Evolutionary conservation across 2,888 invertebrate genomes (phyloP).

Genomic region (Eupithecia tripunctaria): DNA sequence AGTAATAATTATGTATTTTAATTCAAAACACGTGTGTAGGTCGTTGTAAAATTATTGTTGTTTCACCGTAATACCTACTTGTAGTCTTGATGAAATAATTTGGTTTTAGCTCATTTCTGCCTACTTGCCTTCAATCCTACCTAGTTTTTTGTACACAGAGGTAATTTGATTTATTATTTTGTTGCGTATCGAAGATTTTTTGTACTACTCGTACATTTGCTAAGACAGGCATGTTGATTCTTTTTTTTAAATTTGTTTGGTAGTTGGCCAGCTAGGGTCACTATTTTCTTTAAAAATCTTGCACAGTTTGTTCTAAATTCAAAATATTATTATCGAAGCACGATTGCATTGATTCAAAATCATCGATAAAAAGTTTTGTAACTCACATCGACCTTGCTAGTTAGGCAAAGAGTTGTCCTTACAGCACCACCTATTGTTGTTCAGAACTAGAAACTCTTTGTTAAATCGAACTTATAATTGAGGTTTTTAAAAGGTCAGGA

Average conservation of each 20-base stretch:
- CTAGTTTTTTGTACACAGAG: neutral
- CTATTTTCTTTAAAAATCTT: neutral
- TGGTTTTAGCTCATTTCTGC: neutral
- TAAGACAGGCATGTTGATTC: neutral
- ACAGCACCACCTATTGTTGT: conserved; percentile 34
- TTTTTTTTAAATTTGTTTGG: neutral
- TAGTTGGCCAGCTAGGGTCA: neutral
- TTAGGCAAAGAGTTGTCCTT: conserved; percentile 27
- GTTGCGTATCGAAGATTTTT: neutral
- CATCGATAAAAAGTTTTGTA: conserved; percentile 17
- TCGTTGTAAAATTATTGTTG: conserved; percentile 53
- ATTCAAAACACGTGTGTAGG: conserved; percentile 55
- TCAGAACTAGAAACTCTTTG: conserved; percentile 39
- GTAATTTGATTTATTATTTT: neutral
- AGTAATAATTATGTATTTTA: conserved; percentile 57
- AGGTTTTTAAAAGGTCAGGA: conserved; percentile 42
- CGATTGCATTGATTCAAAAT: conserved; percentile 7
- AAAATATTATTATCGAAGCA: conserved; percentile 7
- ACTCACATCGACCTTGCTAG: conserved; percentile 33
- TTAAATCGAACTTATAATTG: conserved; percentile 44
- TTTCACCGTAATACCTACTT: conserved; percentile 43
- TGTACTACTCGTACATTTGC: neutral
- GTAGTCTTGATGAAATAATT: conserved; percentile 31
- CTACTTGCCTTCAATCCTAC: neutral
- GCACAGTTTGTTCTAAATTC: neutral